phyloP scores from a whole-genome alignment of 1,140 invertebrate species.

The Drosophila orosa region DNA sequence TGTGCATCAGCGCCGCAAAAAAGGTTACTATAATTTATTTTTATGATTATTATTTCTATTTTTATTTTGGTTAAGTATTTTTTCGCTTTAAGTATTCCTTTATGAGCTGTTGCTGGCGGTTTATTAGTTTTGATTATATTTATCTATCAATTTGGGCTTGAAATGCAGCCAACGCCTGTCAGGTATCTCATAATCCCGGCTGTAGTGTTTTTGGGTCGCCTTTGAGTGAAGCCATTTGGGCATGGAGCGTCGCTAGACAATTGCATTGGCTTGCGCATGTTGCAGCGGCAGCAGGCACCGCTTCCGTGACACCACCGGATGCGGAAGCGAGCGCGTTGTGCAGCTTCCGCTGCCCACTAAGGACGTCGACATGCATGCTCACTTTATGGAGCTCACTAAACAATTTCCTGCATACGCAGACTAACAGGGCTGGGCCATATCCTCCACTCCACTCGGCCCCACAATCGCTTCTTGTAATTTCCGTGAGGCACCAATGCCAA shows the following conservation, averaged over 20 bases:
- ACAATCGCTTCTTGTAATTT: conserved; percentile 61
- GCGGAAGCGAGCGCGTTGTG: conserved; percentile 67
- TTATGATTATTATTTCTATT: conserved; percentile 35
- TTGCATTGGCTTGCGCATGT: conserved; percentile 25
- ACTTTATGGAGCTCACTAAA: conserved; percentile 75
- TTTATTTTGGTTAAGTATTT: conserved; percentile 12
- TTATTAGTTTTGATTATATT: background rate
- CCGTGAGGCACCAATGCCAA: conserved; percentile 62
- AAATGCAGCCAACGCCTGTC: background rate
- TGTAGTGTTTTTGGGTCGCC: background rate
- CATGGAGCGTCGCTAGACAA: conserved; percentile 12
- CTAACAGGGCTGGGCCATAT: conserved; percentile 7
- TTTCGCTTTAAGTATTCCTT: background rate
- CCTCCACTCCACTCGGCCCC: conserved; percentile 28
- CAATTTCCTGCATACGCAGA: conserved; percentile 76
- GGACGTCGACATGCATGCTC: conserved; percentile 29
- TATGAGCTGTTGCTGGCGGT: background rate
- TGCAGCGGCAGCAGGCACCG: conserved; percentile 47
- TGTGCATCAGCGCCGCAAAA: conserved; percentile 89
- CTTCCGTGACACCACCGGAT: conserved; percentile 73
- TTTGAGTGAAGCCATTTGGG: conserved; percentile 1
- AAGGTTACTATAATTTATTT: conserved; percentile 85
- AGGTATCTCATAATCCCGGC: background rate
- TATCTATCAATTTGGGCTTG: background rate
- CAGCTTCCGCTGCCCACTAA: conserved; percentile 56